Percentiles rank a stretch among this genome's conserved stretches.
Evolutionary conservation across 2,113 vertebrate genomes (phyloP).

Genomic region (Stomatorhinus ivindoensis): DNA sequence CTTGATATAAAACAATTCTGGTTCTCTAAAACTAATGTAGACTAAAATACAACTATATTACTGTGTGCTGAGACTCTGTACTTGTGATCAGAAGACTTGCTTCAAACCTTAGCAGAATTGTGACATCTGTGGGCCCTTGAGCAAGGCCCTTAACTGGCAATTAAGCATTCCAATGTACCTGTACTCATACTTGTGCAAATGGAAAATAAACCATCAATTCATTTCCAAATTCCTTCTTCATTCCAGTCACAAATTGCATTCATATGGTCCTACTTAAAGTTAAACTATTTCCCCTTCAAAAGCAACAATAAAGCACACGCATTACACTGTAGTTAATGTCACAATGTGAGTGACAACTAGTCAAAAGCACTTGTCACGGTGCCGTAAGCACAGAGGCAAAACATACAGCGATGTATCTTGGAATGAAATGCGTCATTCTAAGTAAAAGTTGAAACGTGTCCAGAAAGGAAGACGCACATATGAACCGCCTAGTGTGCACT

Average conservation of each 20-base stretch:
- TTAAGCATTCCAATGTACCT: background rate
- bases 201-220: background rate
- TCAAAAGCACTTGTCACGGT: background rate
- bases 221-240: background rate
- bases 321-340: background rate
- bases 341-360: background rate
- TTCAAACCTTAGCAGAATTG: background rate
- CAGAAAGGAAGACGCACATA: background rate
- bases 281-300: background rate
- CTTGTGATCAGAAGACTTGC: background rate
- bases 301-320: background rate
- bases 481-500: background rate
- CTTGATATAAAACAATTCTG: background rate
- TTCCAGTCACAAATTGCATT: background rate
- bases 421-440: background rate
- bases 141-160: background rate
- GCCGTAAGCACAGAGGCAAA: background rate
- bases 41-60: background rate
- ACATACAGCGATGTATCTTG: background rate
- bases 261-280: background rate
- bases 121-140: background rate
- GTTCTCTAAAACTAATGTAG: background rate
- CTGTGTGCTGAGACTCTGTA: background rate
- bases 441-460: background rate
- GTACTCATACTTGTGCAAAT: background rate